Base-by-base conservation (phyloP, 2,888 invertebrate species). In the Eupithecia exiguata region DNA sequence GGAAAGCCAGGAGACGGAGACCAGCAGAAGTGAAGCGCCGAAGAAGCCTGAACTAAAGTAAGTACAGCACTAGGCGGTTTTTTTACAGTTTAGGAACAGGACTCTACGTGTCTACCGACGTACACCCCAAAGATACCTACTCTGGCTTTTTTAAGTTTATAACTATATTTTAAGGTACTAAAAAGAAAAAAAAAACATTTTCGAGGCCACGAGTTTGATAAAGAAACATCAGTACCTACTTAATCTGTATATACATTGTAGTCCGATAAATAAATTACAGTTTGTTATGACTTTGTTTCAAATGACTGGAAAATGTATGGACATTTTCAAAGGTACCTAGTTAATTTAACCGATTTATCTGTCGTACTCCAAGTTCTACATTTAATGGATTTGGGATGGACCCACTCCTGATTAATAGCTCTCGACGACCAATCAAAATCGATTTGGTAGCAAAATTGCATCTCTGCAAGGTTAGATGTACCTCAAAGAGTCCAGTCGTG, bases 1-100 rank as follows among this genome's bases (percentile, higher is more conserved):
- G 12, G 85, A 85, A 61, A 78, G 76, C 30, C 78, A 88, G 73
- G 87, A 77, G 21, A 79, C 77, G 66, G 82, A 84, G 63, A 86
- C 77, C 4, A 53, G 86, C 21, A 89, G 86, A 73, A 85, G 81
- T 71, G 89, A 88, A 30, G 78, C 76, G 12, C 85, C 88, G 0
- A 92, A 87, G 78, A 93, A 92, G 71, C 93, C 93, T 0, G 93
- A 94, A 71, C 82, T 93, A 10, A 94, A 92, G 94, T 93, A 78
- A 90, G 92, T 71, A 68, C 36, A 21, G 25, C 25, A 58, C 25
- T 25, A 25, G 14, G 49, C 9, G 18, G n/a, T n/a, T 49, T n/a
- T 0, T n/a, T 49, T 49, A n/a, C n/a, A n/a, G n/a, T n/a, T 30
- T 30, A n/a, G n/a, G 9, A 49, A 49, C 18, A 49, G n/a, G 46